These are phyloP conservation scores for Perithous albicinctus DNA, from an alignment of 2,888 invertebrate species.

Conservation along the genomic window DNA sequence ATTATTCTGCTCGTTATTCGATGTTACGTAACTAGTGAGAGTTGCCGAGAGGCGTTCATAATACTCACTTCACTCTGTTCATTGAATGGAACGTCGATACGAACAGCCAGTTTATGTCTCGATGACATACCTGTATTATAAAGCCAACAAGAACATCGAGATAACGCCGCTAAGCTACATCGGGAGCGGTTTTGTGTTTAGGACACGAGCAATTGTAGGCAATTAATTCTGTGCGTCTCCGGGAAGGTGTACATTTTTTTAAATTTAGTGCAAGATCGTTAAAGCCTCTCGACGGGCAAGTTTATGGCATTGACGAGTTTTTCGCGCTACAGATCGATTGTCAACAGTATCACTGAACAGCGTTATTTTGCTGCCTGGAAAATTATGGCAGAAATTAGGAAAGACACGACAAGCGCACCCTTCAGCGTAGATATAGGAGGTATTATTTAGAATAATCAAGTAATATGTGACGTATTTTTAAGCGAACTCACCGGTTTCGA, in stretches of 20 bases:
- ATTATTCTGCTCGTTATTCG: not conserved
- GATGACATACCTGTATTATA: not conserved
- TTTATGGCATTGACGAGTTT: conserved; percentile 63
- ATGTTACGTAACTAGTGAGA: conserved; percentile 21
- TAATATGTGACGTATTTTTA: no score
- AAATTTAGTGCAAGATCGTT: not conserved
- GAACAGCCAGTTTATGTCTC: no score
- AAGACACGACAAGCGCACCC: conserved; percentile 11
- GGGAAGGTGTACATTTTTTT: not conserved
- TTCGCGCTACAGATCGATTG: conserved; percentile 32
- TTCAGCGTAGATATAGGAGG: conserved; percentile 72
- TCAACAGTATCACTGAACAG: conserved; percentile 34
- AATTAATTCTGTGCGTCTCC: no score
- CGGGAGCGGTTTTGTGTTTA: no score
- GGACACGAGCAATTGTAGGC: no score
- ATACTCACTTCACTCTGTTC: not conserved
- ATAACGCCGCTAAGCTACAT: conserved; percentile 11
- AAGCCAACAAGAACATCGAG: not conserved
- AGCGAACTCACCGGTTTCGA: no score
- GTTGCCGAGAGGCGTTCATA: not conserved
- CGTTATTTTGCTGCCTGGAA: conserved; percentile 9
- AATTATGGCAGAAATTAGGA: conserved; percentile 67
- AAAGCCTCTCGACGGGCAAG: conserved; percentile 12
- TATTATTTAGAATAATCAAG: conserved; percentile 31
- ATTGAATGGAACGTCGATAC: conserved; percentile 39